phyloP scores from a whole-genome alignment of 2,113 vertebrate species.

The Hippolais icterina region DNA sequence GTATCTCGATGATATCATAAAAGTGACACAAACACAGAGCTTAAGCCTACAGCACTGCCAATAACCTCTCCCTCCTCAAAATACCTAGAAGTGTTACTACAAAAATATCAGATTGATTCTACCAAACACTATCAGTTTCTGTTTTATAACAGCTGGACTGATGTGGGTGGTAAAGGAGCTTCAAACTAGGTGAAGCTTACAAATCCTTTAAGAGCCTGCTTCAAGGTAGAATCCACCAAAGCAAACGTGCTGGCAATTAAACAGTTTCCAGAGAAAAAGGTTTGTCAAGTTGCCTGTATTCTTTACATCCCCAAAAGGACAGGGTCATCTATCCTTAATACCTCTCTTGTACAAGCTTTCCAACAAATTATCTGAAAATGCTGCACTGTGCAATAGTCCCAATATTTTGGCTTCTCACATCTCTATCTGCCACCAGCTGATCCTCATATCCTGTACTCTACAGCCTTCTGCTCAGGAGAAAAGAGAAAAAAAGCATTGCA shows the following conservation, averaged over 20 bases:
- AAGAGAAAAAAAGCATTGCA: neutral
- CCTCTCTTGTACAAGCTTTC: neutral
- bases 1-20: neutral
- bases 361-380: slow-evolving; percentile 47
- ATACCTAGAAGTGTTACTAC: neutral
- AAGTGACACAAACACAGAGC: neutral
- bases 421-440: neutral
- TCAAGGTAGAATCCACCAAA: slow-evolving; percentile 19
- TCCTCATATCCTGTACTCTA: slow-evolving; percentile 41
- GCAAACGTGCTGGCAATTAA: slow-evolving; percentile 64
- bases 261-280: neutral
- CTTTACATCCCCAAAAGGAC: neutral
- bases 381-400: neutral
- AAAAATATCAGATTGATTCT: neutral
- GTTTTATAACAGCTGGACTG: neutral
- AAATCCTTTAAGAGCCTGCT: neutral
- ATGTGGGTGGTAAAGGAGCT: neutral
- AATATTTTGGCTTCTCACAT: neutral
- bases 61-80: neutral
- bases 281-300: neutral
- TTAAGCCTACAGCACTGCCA: neutral
- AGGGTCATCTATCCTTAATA: neutral
- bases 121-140: neutral
- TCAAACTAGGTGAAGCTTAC: neutral
- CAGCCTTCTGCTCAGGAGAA: neutral